A percentile compares a stretch with the other conserved stretches of the same genome.
Evolutionary conservation across 2,888 invertebrate species (phyloP).

Genomic region (Pollenia labialis): DNA sequence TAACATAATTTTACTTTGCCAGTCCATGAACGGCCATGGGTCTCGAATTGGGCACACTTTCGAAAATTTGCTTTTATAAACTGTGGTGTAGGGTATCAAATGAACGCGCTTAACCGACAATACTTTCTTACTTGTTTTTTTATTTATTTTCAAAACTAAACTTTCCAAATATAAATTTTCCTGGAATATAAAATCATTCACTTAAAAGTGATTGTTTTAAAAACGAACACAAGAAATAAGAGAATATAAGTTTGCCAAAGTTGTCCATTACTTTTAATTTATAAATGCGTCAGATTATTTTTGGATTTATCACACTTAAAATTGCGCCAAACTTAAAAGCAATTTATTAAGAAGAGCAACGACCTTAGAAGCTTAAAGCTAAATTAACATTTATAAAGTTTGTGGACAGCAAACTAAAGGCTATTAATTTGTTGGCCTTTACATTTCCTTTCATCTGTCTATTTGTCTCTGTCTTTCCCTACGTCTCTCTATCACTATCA

Average conservation of each 20-base stretch:
- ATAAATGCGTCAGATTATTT: constrained; percentile 41
- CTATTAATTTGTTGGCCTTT: constrained; percentile 35
- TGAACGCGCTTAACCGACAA: too few relatives aligned
- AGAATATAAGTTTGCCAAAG: constrained; percentile 1
- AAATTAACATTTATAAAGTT: constrained; percentile 50
- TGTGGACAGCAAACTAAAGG: constrained; percentile 29
- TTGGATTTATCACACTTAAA: constrained; percentile 37
- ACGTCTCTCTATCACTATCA: not conserved
- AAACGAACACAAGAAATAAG: not conserved
- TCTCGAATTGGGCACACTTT: too few relatives aligned
- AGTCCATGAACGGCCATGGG: too few relatives aligned
- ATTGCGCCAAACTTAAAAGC: constrained; percentile 24
- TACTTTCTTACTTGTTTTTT: too few relatives aligned
- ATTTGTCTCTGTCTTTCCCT: not conserved
- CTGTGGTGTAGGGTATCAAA: too few relatives aligned
- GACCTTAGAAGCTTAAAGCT: constrained; percentile 27
- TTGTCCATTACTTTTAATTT: constrained; percentile 34
- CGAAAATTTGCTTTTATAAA: too few relatives aligned
- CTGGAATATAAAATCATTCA: not conserved
- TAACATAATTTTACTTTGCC: too few relatives aligned
- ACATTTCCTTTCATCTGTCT: not conserved
- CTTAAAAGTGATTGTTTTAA: constrained; percentile 1
- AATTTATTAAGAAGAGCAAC: constrained; percentile 29
- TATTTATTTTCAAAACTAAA: too few relatives aligned
- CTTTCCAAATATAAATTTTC: too few relatives aligned